Conservation (phyloP, 1,140 invertebrate species). For the Bombus pyrosoma region DNA sequence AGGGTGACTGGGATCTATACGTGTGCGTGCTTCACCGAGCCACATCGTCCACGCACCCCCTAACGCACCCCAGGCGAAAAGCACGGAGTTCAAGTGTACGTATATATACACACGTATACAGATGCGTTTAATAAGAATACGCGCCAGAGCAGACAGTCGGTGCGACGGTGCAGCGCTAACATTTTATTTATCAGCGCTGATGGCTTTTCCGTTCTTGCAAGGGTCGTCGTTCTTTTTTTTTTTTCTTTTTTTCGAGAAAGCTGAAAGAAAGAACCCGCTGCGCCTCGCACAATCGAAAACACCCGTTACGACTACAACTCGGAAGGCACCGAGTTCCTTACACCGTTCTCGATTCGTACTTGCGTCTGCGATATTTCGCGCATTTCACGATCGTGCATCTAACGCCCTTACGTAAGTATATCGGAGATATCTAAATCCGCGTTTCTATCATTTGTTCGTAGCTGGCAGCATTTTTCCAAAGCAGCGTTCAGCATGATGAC, state of each 20-base stretch:
- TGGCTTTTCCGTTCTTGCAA: constrained; percentile 75
- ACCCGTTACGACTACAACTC: constrained; percentile 22
- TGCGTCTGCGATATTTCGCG: constrained; percentile 27
- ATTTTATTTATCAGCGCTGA: constrained; percentile 81
- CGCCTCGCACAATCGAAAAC: constrained; percentile 49
- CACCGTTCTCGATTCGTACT: background rate
- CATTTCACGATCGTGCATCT: background rate
- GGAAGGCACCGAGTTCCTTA: background rate
- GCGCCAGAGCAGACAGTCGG: constrained; percentile 67
- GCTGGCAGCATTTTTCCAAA: no score
- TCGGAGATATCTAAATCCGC: background rate
- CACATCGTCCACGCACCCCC: constrained; percentile 48
- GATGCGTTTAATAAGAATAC: constrained; percentile 71
- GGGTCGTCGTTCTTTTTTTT: constrained; percentile 67
- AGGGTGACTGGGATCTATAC: constrained; percentile 49
- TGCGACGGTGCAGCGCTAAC: constrained; percentile 70
- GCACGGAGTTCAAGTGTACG: constrained; percentile 53
- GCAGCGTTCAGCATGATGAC: background rate
- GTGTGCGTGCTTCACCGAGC: constrained; percentile 47
- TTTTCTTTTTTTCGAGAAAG: constrained; percentile 58
- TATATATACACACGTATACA: constrained; percentile 27
- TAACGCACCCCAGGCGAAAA: constrained; percentile 59
- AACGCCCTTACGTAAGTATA: background rate
- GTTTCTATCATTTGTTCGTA: background rate
- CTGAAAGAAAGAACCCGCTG: constrained; percentile 63